Conservation (phyloP, 2,888 invertebrate species). For the Phaonia tiefii region DNA sequence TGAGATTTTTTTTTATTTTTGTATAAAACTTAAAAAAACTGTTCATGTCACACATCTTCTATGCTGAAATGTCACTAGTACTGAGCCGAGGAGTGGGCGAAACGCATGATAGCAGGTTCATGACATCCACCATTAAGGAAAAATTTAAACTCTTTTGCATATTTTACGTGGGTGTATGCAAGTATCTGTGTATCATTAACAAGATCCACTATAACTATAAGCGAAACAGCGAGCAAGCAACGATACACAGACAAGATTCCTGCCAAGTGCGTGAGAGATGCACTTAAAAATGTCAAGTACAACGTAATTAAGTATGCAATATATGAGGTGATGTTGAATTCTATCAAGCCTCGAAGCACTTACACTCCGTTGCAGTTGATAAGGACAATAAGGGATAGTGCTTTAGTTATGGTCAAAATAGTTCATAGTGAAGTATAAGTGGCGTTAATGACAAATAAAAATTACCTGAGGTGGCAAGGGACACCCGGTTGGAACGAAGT, state of each 20-base stretch:
- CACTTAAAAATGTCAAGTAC: constrained; percentile 67
- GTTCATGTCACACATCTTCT: background rate
- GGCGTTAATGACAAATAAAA: no score
- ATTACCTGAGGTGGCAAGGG: no score
- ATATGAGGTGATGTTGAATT: constrained; percentile 3
- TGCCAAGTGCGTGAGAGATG: constrained; percentile 43
- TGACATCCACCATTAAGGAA: constrained; percentile 47
- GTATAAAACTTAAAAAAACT: background rate
- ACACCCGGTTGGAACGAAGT: no score
- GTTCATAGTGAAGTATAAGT: no score
- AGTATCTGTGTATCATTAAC: constrained; percentile 15
- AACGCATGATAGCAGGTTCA: background rate
- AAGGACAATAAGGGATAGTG: no score
- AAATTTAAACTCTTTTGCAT: constrained; percentile 29
- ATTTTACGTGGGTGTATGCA: background rate
- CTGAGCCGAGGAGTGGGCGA: no score
- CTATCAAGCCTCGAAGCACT: background rate
- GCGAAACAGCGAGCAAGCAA: background rate
- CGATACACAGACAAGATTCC: constrained; percentile 13
- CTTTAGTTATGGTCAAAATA: no score
- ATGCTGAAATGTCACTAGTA: no score
- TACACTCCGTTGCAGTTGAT: background rate
- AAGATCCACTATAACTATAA: constrained; percentile 3
- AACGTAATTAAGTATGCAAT: constrained; percentile 61
- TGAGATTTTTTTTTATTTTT: background rate